phyloP scores from a whole-genome alignment of 2,113 vertebrate genomes.

The Lepisosteus osseus region DNA sequence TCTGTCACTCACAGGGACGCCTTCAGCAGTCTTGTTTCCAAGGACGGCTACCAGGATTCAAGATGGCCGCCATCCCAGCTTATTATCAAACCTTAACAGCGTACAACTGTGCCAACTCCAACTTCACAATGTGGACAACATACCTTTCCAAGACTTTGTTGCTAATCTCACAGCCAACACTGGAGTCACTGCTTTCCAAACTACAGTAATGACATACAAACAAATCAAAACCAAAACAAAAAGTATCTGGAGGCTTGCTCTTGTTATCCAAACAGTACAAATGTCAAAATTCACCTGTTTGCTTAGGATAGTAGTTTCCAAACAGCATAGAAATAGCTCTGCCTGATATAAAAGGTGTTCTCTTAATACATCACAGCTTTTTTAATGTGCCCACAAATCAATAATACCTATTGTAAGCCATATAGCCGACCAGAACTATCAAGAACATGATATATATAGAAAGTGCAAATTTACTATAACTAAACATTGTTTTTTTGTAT shows the following conservation, averaged over 20 bases:
- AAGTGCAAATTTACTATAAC: too few species aligned
- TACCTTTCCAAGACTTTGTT: conserved; percentile 37
- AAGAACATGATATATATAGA: too few species aligned
- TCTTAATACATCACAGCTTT: too few species aligned
- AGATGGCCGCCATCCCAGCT: conserved; percentile 37
- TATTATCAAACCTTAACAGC: conserved; percentile 29
- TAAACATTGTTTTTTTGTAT: too few species aligned
- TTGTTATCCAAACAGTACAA: too few species aligned
- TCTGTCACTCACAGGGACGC: neutral
- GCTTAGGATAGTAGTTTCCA: too few species aligned
- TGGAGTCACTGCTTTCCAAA: conserved; percentile 15
- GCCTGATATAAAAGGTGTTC: too few species aligned
- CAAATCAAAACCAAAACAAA: neutral
- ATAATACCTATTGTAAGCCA: too few species aligned
- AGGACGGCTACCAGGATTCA: conserved; percentile 1
- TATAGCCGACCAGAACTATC: too few species aligned
- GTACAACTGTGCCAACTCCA: conserved; percentile 31
- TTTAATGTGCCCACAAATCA: too few species aligned
- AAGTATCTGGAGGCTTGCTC: neutral
- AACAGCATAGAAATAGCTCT: too few species aligned
- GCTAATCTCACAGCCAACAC: conserved; percentile 38
- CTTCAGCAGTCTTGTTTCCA: neutral
- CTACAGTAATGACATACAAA: neutral
- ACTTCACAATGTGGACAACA: conserved; percentile 29
- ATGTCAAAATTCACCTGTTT: too few species aligned